Base-by-base conservation (phyloP, 2,797 vertebrate genomes). In the Argentina silus region DNA sequence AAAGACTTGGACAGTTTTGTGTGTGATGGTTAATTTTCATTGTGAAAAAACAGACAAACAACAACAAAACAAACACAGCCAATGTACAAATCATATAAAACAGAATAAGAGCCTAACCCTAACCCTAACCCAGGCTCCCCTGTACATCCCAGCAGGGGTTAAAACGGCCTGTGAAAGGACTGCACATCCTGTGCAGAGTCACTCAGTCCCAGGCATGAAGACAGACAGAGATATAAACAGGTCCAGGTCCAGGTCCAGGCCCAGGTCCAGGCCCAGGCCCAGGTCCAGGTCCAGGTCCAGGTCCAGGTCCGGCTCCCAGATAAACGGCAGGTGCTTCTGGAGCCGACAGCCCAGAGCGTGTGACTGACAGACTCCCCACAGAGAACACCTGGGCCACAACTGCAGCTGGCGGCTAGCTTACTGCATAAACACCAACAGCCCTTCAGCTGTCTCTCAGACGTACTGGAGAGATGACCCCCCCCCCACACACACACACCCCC, bases 351-450 rank as follows among this genome's bases (percentile, higher is more conserved):
- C n/a, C n/a, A n/a, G n/a, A n/a, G 75, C 74, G 77, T 86, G 83
- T 83, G 85, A 86, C 78, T 82, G 85, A 79, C 78, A 74, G 73
- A 78, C 21, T 87, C 84, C 83, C 76, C 6, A 11, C 74, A 81
- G 84, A 88, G 82, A 89, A 88, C 87, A 87, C 80, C 86, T 91
- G 87, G 83, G 77, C 73, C 47, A 70, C 70, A 62, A 80, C 76
- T 73, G 76, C 85, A 83, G 85, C 81, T 79, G 51, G 73, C n/a
- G 74, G 63, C 71, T 11, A 45, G 55, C 68, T 80, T 70, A 72
- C 78, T 79, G 73, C 53, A 76, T 62, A 77, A 83, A 89, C 82
- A 89, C 17, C 7, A 42, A 48, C 0, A 0, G 23, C 14, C 27
- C 48, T 65, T 75, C 10, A 70, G 78, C 75, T 70, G 72, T 74